Conservation (phyloP, 2,113 vertebrate species). For the Bos taurus region DNA sequence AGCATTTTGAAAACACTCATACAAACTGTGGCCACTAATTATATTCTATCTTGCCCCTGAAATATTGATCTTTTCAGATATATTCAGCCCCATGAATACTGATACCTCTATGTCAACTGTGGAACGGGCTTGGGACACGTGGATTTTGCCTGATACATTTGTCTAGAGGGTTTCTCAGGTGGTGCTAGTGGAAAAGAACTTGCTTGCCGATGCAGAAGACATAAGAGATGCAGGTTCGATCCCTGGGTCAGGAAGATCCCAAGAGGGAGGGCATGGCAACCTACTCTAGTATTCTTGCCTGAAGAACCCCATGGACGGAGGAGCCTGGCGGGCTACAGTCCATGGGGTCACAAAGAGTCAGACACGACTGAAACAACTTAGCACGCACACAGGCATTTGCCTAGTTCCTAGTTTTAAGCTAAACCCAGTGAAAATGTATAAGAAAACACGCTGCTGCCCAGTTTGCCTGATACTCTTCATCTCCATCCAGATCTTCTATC, state of each 20-base stretch:
- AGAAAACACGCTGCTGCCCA: accelerated
- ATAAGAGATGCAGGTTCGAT: neutral
- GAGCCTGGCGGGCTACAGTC: neutral
- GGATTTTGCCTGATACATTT: neutral
- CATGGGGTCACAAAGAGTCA: neutral
- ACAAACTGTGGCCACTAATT: neutral
- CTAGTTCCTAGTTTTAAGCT: neutral
- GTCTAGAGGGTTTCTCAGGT: accelerated
- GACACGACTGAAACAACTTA: neutral
- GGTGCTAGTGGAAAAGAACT: neutral
- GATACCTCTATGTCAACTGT: neutral
- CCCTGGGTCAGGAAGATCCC: neutral
- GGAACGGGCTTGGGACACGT: neutral
- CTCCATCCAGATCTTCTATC: neutral
- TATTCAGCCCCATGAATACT: neutral
- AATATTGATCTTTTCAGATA: neutral
- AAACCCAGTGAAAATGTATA: neutral
- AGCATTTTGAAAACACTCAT: neutral
- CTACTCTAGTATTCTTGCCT: neutral
- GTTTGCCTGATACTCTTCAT: neutral
- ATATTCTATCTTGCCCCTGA: neutral
- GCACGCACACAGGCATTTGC: neutral
- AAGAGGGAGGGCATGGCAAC: neutral
- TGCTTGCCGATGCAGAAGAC: neutral
- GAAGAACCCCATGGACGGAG: neutral